Conservation (phyloP, 2,113 vertebrate genomes). For the Caranx ignobilis region DNA sequence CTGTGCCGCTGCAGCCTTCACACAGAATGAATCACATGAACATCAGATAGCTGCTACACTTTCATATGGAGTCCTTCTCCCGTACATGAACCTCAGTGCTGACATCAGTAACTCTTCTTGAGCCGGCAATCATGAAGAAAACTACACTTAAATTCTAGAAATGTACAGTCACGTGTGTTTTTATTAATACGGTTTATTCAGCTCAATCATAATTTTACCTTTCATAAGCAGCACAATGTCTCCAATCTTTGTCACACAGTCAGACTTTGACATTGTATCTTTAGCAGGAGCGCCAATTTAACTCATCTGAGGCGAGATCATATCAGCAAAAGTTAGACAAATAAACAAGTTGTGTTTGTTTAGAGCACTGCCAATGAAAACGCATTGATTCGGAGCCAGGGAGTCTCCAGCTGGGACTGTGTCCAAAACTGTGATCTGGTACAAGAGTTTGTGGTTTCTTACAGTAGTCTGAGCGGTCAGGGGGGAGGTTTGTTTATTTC, state of each 20-base stretch:
- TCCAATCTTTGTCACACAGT: neutral
- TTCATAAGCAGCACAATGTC: no score
- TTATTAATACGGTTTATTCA: no score
- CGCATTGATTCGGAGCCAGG: conserved; percentile 29
- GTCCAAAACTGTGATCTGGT: neutral
- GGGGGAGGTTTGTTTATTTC: neutral
- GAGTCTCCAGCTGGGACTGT: neutral
- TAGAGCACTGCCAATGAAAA: conserved; percentile 12
- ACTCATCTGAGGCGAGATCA: neutral
- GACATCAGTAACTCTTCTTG: conserved; percentile 5
- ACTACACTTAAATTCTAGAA: neutral
- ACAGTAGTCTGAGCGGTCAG: neutral
- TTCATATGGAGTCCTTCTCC: conserved; percentile 5
- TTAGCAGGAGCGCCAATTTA: neutral
- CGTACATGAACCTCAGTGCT: neutral
- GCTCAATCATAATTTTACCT: no score
- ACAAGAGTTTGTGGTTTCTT: neutral
- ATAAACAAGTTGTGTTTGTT: conserved; percentile 3
- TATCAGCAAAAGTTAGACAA: neutral
- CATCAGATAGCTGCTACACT: conserved; percentile 40
- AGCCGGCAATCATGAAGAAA: neutral
- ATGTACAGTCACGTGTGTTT: neutral
- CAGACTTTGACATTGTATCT: neutral
- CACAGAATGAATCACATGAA: conserved; percentile 52
- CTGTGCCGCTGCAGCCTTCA: conserved; percentile 24